phyloP scores from a whole-genome alignment of 2,888 invertebrate genomes.

The Heliconius hortense region DNA sequence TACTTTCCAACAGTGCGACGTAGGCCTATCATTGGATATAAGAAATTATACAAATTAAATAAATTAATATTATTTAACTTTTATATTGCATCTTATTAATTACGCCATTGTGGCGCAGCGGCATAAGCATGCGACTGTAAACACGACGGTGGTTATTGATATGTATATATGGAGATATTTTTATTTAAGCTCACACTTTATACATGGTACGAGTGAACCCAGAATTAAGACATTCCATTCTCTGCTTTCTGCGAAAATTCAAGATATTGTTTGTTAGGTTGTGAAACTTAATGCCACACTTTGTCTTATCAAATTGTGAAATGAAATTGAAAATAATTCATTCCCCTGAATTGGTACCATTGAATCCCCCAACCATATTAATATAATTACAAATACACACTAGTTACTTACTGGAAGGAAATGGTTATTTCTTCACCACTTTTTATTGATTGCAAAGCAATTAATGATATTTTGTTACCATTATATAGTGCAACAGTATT shows the following conservation, averaged over 20 bases:
- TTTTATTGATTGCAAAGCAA: constrained; percentile 47
- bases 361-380: background rate
- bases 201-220: background rate
- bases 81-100: no score
- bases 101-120: no score
- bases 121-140: no score
- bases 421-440: constrained; percentile 48
- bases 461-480: constrained; percentile 44
- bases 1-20: no score
- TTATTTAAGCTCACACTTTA: background rate
- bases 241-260: background rate
- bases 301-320: background rate
- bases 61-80: no score
- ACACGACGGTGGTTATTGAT: no score
- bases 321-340: no score
- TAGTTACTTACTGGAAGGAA: constrained; percentile 46
- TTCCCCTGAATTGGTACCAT: no score
- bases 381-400: background rate
- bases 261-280: background rate
- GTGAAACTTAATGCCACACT: background rate
- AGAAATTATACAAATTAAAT: no score
- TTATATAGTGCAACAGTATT: constrained; percentile 45
- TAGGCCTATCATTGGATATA: no score
- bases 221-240: background rate
- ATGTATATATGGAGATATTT: background rate